Base-by-base conservation (phyloP, 2,888 invertebrate species). In the Coronaproctus castanopsis region DNA sequence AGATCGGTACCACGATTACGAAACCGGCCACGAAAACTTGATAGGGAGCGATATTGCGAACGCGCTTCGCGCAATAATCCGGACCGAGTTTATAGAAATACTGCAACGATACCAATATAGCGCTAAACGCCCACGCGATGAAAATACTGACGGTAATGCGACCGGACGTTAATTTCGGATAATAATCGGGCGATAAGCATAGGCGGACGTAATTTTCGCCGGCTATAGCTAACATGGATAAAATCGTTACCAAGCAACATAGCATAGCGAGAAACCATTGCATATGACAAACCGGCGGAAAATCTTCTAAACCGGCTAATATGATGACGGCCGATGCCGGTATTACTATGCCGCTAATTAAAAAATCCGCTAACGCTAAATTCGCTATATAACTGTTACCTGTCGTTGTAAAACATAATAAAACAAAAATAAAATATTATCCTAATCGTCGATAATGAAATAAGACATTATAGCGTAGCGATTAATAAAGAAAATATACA, bases 311-410 rank as follows among this genome's bases (percentile, higher is more conserved):
- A 0, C 80, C 82, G 0, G 85, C 82, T 19, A 86, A 72, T 49
- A 86, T 77, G 0, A 83, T 80, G 3, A 84, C 79, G 0, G 80
- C 80, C 0, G 82, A 79, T 0, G 80, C 77, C 0, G 85, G 84
- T 65, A 86, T 78, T 50, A 85, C 80, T 14, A 79, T 68, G 0
- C 80, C 78, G 0, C 85, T 82, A 10, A 86, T 77, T 20, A 85
- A 70, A 55, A 86, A 71, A 67, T 87, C 87, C 0, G 84, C 79
- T 57, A 86, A 66, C 0, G 85, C 85, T 22, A 82, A 76, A 71
- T 80, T 82, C 62, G 80, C 82, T 63, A 83, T 72, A 69, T 81
- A 82, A 24, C 81, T 77, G 70, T 83, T 83, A 56, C 82, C 83
- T 81, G 74, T 19, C 62, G 66, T 61, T 24, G 57, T 50, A 52